Base-by-base conservation (phyloP, 2,113 vertebrate genomes). In the Mohoua ochrocephala region DNA sequence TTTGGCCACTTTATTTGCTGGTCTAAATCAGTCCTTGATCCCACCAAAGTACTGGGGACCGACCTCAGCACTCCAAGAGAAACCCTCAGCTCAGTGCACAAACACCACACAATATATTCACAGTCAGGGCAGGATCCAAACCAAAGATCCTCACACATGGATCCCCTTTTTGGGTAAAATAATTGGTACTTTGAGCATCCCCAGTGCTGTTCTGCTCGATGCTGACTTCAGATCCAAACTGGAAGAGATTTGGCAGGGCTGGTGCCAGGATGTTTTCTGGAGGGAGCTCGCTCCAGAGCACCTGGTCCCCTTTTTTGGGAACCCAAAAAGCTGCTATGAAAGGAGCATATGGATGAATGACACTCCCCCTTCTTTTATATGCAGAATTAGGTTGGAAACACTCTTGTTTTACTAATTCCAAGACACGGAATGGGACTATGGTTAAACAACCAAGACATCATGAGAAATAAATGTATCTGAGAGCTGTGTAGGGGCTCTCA, bases 401-500 rank as follows among this genome's bases (percentile, higher is more conserved):
- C 23, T 67, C 59, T 24, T 39, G 77, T 52, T 95, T 84, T 64
- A 75, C 69, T 73, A 53, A 91, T 94, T 95, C 49, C 81, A 89
- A 44, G 23, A 56, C 56, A 78, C 8, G 26, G 24, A 17, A 71
- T 0, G 33, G 64, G 45, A 10, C 52, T 49, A 26, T 57, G 69
- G 84, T 67, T 82, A 95, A 94, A 73, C 56, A 81, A 89, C 71
- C 0, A 8, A 81, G 69, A 79, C 12, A 91, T 10, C 37, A 74
- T 9, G 60, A 91, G 61, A 78, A 94, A 59, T 41, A 60, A 93
- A 49, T n/a, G 39, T 20, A 45, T 54, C 1, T 91, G 92, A 89
- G 90, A 87, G 87, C 78, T 93, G 93, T 81, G 95, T 47, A 89
- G 92, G 84, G 95, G 77, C 84, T 95, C 68, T 93, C 94, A 94